These are phyloP conservation scores for Ceuthmochares aereus DNA, from an alignment of 2,113 vertebrate species.

Conservation along the genomic window DNA sequence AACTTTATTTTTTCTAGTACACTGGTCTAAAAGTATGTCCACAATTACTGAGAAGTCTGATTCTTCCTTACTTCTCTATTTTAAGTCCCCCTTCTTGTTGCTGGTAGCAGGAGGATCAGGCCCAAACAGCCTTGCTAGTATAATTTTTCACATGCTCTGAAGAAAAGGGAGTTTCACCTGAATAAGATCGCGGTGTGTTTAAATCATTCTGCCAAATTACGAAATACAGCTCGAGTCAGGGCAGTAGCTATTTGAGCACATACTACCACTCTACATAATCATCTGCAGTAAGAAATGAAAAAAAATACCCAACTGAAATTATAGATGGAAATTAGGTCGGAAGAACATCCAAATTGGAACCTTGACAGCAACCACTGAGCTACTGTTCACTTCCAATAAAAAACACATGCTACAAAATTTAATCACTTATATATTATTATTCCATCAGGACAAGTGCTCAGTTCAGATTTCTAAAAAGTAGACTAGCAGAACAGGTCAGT, in stretches of 20 bases:
- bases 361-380: not conserved
- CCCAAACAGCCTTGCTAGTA: not conserved
- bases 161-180: not conserved
- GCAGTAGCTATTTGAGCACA: not conserved
- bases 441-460: not conserved
- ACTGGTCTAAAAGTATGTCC: not conserved
- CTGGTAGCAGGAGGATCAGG: not conserved
- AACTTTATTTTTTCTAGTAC: not conserved
- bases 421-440: not conserved
- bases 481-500: not conserved
- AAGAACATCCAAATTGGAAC: not conserved
- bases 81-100: not conserved
- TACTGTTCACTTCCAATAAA: not conserved
- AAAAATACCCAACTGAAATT: not conserved
- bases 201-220: not conserved
- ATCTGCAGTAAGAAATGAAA: not conserved
- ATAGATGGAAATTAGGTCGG: not conserved
- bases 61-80: not conserved
- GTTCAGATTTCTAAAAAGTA: not conserved
- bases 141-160: not conserved
- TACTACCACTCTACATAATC: not conserved
- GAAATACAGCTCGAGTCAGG: not conserved
- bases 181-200: not conserved
- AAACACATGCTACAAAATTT: not conserved
- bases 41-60: not conserved